Evolutionary conservation across 2,113 vertebrate genomes (phyloP), one percentile per base, ranked within the genome.

Genomic region (Pantherophis guttatus): DNA sequence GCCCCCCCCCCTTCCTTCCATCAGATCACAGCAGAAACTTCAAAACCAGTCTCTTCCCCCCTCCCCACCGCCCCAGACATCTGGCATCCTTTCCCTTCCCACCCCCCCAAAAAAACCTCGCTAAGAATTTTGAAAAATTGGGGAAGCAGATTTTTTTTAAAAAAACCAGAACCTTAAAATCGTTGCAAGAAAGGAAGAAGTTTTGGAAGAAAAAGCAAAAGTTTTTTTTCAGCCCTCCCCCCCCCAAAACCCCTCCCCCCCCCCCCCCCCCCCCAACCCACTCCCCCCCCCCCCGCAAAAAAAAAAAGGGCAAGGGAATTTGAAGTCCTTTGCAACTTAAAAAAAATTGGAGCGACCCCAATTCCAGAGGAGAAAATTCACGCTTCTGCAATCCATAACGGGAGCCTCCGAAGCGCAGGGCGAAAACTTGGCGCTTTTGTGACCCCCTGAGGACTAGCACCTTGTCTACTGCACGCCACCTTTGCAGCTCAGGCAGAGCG

Each of bases 11-110:
- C 88, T 11, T 12, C 54, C 19, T 12, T 15, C 21, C 55, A 23
- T 13, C 21, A 48, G 44, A 48, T 62, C 44, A 15, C 11, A 55
- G 39, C n/a, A 15, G 5, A 1, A 13, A 26, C 23, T 48, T 24
- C 24, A 55, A 24, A 86, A 33, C 29, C 29, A 70, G 59, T 8
- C 58, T 24, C 21, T 23, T 8, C 57, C 24, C 24, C 57, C 24
- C 24, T 1, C 13, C 0, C 65, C 13, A 13, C 5, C 44, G 3
- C 5, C 2, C n/a, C 29, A 0, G 3, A 11, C 10, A 4, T 29
- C 26, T 4, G 59, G 24, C 26, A 12, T 17, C n/a, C 2, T 11
- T 70, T 33, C n/a, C 0, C 6, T 75, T 33, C 52, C 52, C 48
- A 15, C 11, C 58, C n/a, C 48, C 48, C 48, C n/a, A 50, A 50